Base-by-base conservation (phyloP, 2,888 invertebrate genomes). In the Polydrusus pterygomalis region DNA sequence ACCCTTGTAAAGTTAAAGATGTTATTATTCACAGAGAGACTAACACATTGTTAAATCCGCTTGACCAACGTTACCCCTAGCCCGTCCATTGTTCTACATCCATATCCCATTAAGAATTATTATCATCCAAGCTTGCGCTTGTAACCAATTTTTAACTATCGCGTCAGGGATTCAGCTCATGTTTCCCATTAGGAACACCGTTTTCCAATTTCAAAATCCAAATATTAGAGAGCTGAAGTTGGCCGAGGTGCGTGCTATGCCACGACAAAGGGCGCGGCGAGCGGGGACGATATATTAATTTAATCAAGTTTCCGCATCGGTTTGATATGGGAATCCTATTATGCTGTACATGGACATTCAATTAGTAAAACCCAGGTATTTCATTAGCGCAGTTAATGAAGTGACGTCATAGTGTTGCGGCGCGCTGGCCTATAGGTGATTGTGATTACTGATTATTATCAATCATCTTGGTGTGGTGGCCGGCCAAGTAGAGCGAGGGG, bases 331-430 rank as follows among this genome's bases (percentile, higher is more conserved):
- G 85, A 86, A 86, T 86, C 86, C 87, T 85, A 87, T 87, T 87
- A 87, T 86, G 83, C 85, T 83, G 83, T 85, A 86, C 86, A 87
- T 84, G 87, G 86, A 87, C 87, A 86, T 87, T 87, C 87, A 87
- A 87, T 87, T 87, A 87, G 87, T 85, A 85, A 87, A 86, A 86
- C 87, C 86, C 84, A 86, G 85, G 86, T 87, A 87, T 87, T 87
- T 87, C 87, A 87, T 87, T 87, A 87, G 85, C 80, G 83, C 82
- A 85, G 85, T 85, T 87, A 87, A 87, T 87, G 86, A 86, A 87
- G 86, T 87, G 87, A 87, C 87, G 87, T 87, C 86, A 86, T 80
- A 30, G 77, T 18, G 67, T 43, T 54, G 70, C 54, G 70, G 58
- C 65, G 43, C 65, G 51, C 54, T 58, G 54, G 83, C 80, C 84